Conservation (phyloP, 2,113 vertebrate species). For the Pachyramphus minor region DNA sequence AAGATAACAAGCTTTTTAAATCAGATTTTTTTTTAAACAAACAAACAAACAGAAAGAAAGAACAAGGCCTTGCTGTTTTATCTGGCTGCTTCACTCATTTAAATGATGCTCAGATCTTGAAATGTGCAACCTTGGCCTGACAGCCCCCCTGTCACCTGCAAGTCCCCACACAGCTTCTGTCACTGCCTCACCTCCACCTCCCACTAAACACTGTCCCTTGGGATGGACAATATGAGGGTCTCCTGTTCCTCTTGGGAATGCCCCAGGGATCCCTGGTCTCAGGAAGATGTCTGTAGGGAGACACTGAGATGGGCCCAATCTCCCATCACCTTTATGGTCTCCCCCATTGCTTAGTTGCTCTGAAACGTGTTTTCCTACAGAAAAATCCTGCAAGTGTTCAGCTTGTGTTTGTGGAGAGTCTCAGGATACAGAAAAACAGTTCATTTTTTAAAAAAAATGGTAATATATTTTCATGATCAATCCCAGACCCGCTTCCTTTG, state of each 20-base stretch:
- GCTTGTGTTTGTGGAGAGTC: background rate
- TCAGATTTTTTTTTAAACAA: background rate
- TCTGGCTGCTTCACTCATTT: background rate
- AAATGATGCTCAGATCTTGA: background rate
- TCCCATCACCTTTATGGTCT: background rate
- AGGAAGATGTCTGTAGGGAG: background rate
- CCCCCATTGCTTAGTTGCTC: background rate
- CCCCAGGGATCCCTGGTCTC: background rate
- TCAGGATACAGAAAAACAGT: background rate
- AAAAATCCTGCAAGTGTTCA: background rate
- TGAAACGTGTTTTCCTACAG: background rate
- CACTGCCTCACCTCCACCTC: fast-evolving
- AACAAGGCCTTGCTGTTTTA: background rate
- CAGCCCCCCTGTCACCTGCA: fast-evolving
- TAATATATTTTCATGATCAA: background rate
- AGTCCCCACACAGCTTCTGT: background rate
- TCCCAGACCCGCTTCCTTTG: fast-evolving
- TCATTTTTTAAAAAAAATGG: too few species aligned
- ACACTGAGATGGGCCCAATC: background rate
- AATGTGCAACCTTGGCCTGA: background rate
- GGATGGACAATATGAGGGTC: background rate
- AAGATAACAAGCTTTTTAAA: background rate
- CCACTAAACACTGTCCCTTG: background rate
- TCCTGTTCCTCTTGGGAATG: background rate
- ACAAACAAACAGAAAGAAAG: background rate